These are phyloP conservation scores for Galleria mellonella DNA, from an alignment of 1,140 invertebrate species.

Conservation along the genomic window DNA sequence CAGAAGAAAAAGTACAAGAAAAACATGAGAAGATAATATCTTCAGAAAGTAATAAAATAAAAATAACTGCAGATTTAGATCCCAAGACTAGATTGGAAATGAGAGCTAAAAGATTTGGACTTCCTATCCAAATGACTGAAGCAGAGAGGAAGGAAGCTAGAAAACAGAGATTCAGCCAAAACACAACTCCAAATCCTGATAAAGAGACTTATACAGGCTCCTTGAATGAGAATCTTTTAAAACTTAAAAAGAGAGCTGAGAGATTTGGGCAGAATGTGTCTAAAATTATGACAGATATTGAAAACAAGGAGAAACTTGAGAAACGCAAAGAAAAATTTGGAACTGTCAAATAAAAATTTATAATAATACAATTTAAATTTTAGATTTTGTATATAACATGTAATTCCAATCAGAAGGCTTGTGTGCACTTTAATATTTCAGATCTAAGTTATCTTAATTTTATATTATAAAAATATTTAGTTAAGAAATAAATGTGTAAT, in stretches of 20 bases:
- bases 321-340: constrained; percentile 84
- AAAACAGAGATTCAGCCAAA: constrained; percentile 78
- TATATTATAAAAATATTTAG: too few species aligned
- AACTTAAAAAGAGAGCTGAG: constrained; percentile 83
- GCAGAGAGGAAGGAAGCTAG: constrained; percentile 80
- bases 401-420: neutral
- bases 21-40: constrained; percentile 18
- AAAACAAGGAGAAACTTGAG: constrained; percentile 79
- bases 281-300: constrained; percentile 78
- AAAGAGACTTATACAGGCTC: constrained; percentile 59
- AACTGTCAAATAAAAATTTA: constrained; percentile 16
- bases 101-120: constrained; percentile 87
- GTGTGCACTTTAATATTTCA: too few species aligned
- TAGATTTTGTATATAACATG: neutral
- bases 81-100: constrained; percentile 83
- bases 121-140: constrained; percentile 73
- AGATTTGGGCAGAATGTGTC: constrained; percentile 85
- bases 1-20: constrained; percentile 20
- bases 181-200: constrained; percentile 17
- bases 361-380: neutral
- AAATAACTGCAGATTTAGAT: constrained; percentile 78
- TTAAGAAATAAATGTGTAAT: too few species aligned
- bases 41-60: constrained; percentile 34
- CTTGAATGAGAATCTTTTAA: constrained; percentile 72
- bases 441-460: too few species aligned